Evolutionary conservation across 2,888 invertebrate genomes (phyloP), one percentile per base, ranked within the genome.

Genomic region (Sesamia inferens): DNA sequence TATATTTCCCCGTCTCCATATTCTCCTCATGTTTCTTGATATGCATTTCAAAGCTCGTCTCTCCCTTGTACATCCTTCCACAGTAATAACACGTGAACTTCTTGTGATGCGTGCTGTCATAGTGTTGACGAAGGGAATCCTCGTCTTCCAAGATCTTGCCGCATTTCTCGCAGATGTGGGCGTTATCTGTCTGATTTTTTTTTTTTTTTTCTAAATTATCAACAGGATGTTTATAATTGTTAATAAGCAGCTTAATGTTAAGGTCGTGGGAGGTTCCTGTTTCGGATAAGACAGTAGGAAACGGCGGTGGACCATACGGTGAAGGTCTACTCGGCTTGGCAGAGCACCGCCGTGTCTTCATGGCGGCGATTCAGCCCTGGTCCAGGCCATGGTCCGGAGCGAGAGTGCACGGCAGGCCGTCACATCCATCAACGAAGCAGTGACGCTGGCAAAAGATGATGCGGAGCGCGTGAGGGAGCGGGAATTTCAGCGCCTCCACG

Each of bases 61-160:
- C 92, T 0, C 91, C 92, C 71, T 93, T 94, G 73, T 96, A 96
- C 91, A 92, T 92, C 5, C 90, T 85, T 0, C 96, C 96, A 69
- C 96, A 96, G 79, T 94, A 96, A 78, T 88, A 94, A 68, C 96
- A 96, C 0, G 95, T 94, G 74, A 88, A 94, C 44, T 92, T 92
- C 83, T 94, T 93, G 13, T 88, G 88, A 71, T 95, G 95, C 14
- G 92, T 92, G 39, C 86, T 86, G 19, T 92, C 90, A 5, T 90
- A 86, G 68, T 96, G 96, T 0, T 89, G 89, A 0, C 85, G 84
- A 11, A 94, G 85, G 2, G 87, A 84, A 0, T 85, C 84, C 42
- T 90, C 93, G 44, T 90, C 84, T 11, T 84, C 85, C 0, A 93
- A 73, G 1, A 95, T 88, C 31, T 89, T 77, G 0, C 95, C 95